phyloP scores from a whole-genome alignment of 1,140 invertebrate species.

The Aricia agestis region DNA sequence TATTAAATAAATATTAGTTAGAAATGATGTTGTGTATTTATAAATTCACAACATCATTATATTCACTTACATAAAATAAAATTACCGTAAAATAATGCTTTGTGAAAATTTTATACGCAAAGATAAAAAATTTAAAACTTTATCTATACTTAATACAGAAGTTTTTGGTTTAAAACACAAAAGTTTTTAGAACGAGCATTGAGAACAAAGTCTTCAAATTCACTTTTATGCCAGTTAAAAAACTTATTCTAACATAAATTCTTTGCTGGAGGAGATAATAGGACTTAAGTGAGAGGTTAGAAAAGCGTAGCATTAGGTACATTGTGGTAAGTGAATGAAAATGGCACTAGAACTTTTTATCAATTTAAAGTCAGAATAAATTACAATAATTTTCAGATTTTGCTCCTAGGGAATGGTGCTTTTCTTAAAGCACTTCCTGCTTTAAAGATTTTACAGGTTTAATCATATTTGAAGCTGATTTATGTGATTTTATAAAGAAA shows the following conservation, averaged over 20 bases:
- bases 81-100: not conserved
- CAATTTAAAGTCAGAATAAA: constrained; percentile 9
- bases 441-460: not conserved
- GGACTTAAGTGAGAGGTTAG: not conserved
- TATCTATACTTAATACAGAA: not conserved
- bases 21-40: too few species aligned
- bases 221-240: not conserved
- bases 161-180: not conserved
- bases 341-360: not conserved
- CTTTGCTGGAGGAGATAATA: constrained; percentile 4
- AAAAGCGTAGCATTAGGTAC: not conserved
- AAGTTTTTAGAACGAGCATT: not conserved
- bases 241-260: not conserved
- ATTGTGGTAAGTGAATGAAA: constrained; percentile 6
- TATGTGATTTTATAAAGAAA: too few species aligned
- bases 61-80: too few species aligned
- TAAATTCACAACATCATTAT: too few species aligned
- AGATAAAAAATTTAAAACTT: too few species aligned
- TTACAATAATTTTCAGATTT: constrained; percentile 3
- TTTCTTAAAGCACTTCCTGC: not conserved
- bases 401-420: not conserved
- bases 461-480: not conserved
- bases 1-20: too few species aligned
- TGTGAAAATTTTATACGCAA: not conserved
- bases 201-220: not conserved